Evolutionary conservation across 2,797 vertebrate species (phyloP), one percentile per base, ranked within the genome.

Genomic region (Brotula barbata): DNA sequence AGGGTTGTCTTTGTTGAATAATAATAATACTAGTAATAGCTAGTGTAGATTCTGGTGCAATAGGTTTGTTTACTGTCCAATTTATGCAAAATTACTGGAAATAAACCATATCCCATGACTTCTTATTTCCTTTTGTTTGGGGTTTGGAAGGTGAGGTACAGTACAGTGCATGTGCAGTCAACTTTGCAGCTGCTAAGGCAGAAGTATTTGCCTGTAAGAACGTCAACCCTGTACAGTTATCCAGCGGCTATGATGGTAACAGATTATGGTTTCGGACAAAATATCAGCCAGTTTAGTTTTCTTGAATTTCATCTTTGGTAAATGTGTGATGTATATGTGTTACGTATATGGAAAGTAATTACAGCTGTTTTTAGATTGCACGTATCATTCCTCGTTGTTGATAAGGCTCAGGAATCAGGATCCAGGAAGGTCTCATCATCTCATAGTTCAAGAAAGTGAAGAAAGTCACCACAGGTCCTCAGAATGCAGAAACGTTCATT

Each of bases 321-420:
- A 39, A 39, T 73, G 57, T 67, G 52, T 10, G 21, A 48, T 69
- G 41, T 70, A 43, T 25, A 58, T 6, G 49, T 68, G 21, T 64
- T 66, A 45, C 65, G 57, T 33, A 19, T 51, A 50, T 44, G 19
- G 21, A 19, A 16, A 47, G 44, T 37, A 28, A 64, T 52, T 23
- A 64, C 50, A 15, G 43, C 33, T 72, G 15, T 57, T 56, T 76
- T 47, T 61, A 48, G 52, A 52, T 56, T 46, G 41, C 28, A 59
- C 69, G 59, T 73, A 58, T 80, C 22, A 13, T 67, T 82, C 68
- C 40, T 73, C 47, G 52, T 73, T 58, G 58, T 64, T 61, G 40
- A 43, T 57, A 80, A 72, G 86, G 77, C 88, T 90, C 86, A 89
- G 89, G 87, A 88, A 89, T 80, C 41, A 15, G 58, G 60, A 45